These are phyloP conservation scores for Apamea anceps DNA, from an alignment of 2,888 invertebrate genomes.

Conservation along the genomic window DNA sequence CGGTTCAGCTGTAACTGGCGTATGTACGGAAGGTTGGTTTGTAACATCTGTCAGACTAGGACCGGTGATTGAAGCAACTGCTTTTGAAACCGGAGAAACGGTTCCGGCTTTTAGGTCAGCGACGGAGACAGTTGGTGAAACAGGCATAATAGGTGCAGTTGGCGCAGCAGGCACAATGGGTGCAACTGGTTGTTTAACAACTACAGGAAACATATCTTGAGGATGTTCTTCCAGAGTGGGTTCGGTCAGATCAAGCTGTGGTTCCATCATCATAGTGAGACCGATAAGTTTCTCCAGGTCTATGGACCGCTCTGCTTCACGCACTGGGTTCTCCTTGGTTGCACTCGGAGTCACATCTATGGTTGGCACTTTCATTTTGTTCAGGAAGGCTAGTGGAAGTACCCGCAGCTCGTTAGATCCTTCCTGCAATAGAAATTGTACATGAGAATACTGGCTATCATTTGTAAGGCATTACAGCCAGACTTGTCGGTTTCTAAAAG, in stretches of 20 bases:
- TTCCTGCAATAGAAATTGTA: conserved; percentile 76
- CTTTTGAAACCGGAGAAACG: neutral
- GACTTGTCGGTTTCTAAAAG: neutral
- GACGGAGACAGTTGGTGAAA: neutral
- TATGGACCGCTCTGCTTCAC: conserved; percentile 84
- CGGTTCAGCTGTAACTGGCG: conserved; percentile 8
- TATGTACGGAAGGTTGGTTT: neutral
- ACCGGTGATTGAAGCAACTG: neutral
- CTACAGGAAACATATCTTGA: conserved; percentile 21
- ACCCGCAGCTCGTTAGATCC: conserved; percentile 77
- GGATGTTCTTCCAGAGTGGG: neutral
- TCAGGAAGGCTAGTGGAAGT: conserved; percentile 81
- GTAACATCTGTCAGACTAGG: neutral
- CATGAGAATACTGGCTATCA: neutral
- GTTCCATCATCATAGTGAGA: conserved; percentile 70
- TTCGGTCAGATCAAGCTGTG: conserved; percentile 17
- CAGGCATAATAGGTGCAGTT: neutral
- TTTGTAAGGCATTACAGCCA: neutral
- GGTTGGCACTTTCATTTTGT: conserved; percentile 73
- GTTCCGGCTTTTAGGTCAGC: neutral
- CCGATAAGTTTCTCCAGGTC: conserved; percentile 84
- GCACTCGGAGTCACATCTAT: conserved; percentile 69
- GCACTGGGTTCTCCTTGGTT: conserved; percentile 76
- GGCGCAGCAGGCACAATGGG: neutral
- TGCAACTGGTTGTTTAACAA: conserved; percentile 8